Base-by-base conservation (phyloP, 2,113 vertebrate genomes). In the Callipepla californica region DNA sequence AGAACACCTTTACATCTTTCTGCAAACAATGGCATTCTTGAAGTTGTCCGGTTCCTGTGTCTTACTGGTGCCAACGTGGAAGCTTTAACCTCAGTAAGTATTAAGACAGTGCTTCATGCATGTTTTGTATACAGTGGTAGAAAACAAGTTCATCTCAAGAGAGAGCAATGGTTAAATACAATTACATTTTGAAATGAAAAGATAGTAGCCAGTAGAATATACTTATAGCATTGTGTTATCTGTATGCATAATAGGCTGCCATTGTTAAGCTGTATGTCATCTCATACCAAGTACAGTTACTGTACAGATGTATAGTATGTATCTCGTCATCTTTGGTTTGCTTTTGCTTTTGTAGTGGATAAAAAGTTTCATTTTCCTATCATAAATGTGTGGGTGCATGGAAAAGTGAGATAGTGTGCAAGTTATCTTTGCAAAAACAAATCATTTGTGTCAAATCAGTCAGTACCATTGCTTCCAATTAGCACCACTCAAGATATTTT, bases 11-110 rank as follows among this genome's bases (percentile, higher is more conserved):
- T 99, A 45, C 99, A 99, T 92, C 97, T 99, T 72, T 98, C 99
- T 17, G 98, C 99, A 38, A 98, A 98, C 96, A 99, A 98, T 4
- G 99, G 99, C 42, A 98, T 98, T 92, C 98, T 99, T 4, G 98
- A 99, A 74, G 98, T 99, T 30, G 99, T 99, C 63, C 98, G 99
- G 9, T 98, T 99, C 83, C 99, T 99, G 65, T 99, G 99, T 90
- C 97, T 99, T 55, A 92, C 97, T 1, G 99, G 99, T 72, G 99
- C 98, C 53, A 99, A 98, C 8, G 98, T 98, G 55, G 99, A 99
- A 53, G 98, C 97, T 4, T 95, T 99, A 96, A 98, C 98, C 40
- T 97, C 97, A 89, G 99, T 99, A 95, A 98, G 98, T 98, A 84
- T 53, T 92, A 25, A 68, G 22, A 76, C n/a, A 3, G 10, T 67